These are phyloP conservation scores for Crotalus horridus DNA, from an alignment of 2,113 vertebrate genomes.

Conservation along the genomic window DNA sequence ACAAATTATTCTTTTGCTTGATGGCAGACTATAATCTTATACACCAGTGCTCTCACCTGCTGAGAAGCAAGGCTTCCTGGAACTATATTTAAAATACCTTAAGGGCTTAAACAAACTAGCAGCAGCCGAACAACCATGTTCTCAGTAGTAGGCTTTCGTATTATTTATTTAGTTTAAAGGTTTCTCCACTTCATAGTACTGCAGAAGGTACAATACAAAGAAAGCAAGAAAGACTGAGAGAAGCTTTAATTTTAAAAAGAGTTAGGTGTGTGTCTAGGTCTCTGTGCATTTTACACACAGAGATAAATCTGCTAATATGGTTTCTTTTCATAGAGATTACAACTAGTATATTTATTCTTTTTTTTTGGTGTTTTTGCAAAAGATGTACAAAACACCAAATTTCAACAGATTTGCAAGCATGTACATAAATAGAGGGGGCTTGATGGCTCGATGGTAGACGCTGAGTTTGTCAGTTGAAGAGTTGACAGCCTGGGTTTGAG, in stretches of 20 bases:
- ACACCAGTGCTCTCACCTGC: constrained; percentile 29
- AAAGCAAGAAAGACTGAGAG: neutral
- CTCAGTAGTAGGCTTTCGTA: constrained; percentile 38
- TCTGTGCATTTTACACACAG: neutral
- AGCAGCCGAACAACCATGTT: neutral
- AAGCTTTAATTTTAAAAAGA: constrained; percentile 42
- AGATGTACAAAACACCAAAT: neutral
- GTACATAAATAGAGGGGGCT: neutral
- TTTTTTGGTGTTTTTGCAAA: neutral
- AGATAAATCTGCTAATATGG: neutral
- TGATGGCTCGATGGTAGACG: neutral
- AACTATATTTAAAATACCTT: constrained; percentile 33
- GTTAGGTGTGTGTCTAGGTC: neutral
- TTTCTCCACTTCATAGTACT: constrained; percentile 23
- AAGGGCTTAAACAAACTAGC: constrained; percentile 34
- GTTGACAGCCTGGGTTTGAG: neutral
- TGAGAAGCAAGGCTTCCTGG: constrained; percentile 32
- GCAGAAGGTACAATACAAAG: constrained; percentile 20
- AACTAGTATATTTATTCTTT: neutral
- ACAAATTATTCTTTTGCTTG: constrained; percentile 33
- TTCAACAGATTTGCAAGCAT: neutral
- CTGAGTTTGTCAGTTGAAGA: neutral
- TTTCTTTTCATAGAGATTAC: neutral
- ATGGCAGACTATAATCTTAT: constrained; percentile 7
- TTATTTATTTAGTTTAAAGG: constrained; percentile 25